Evolutionary conservation across 2,113 vertebrate genomes (phyloP).

Genomic region (Varanus komodoensis): DNA sequence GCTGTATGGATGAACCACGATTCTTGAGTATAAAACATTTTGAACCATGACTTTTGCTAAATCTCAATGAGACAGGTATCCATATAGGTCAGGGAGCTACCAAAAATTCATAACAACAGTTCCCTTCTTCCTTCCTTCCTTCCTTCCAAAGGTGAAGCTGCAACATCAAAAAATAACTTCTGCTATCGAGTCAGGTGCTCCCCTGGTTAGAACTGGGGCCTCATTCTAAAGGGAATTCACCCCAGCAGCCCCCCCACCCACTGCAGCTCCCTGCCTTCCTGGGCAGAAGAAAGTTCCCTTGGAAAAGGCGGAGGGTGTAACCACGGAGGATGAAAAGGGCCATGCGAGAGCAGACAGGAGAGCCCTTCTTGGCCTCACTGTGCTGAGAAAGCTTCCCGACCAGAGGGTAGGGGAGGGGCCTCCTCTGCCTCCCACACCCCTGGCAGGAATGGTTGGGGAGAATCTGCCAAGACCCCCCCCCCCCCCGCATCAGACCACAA

Average conservation of each 20-base stretch:
- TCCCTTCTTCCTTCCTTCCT: background rate
- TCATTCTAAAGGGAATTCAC: background rate
- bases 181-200: background rate
- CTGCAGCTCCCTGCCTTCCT: background rate
- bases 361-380: too few species aligned
- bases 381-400: too few species aligned
- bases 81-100: background rate
- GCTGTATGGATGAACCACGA: background rate
- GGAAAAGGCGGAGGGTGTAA: background rate
- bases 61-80: background rate
- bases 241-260: too few species aligned
- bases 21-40: background rate
- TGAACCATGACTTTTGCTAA: background rate
- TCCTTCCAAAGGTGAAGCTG: background rate
- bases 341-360: too few species aligned
- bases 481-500: background rate
- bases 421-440: background rate
- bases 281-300: background rate
- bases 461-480: background rate
- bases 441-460: background rate
- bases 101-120: background rate
- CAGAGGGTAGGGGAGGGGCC: too few species aligned
- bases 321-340: background rate
- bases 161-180: background rate
- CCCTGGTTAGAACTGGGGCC: background rate